A percentile compares a stretch with the other conserved stretches of the same genome.
phyloP scores from a whole-genome alignment of 2,888 invertebrate species.

The Brachylomia viminalis region DNA sequence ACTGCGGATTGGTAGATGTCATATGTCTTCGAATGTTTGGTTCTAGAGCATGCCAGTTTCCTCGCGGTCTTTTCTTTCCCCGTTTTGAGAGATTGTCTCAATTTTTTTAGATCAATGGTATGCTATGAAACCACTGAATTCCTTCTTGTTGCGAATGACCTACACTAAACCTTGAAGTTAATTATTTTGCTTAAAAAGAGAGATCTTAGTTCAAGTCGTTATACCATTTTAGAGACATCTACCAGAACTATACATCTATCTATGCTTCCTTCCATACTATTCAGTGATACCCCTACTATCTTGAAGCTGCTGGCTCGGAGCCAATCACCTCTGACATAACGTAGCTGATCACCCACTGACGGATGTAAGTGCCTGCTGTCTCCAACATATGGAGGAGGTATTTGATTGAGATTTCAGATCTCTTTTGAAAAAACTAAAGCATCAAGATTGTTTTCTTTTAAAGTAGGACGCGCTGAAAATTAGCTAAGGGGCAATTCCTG shows the following conservation, averaged over 20 bases:
- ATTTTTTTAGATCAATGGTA: too few species aligned
- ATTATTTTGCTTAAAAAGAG: too few species aligned
- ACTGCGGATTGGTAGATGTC: too few species aligned
- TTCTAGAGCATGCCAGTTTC: too few species aligned
- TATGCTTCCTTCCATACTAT: constrained; percentile 1
- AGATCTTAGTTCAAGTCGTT: background rate
- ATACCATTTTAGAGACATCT: background rate
- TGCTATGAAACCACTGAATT: too few species aligned
- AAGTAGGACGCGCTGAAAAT: background rate
- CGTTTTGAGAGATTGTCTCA: background rate
- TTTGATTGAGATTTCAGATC: constrained; percentile 23
- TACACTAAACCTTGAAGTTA: too few species aligned
- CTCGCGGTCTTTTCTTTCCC: fast-evolving
- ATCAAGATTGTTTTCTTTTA: background rate
- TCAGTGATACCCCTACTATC: constrained; percentile 45
- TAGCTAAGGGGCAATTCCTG: too few species aligned
- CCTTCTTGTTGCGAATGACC: too few species aligned
- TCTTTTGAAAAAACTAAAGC: background rate
- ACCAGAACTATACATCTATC: background rate
- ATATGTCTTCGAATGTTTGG: background rate
- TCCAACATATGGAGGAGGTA: constrained; percentile 48
- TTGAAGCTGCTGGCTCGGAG: constrained; percentile 67
- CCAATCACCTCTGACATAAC: constrained; percentile 77
- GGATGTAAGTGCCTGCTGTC: constrained; percentile 68
- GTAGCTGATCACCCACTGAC: constrained; percentile 70